Conservation (phyloP, 2,113 vertebrate genomes). For the Sinocyclocheilus grahami region DNA sequence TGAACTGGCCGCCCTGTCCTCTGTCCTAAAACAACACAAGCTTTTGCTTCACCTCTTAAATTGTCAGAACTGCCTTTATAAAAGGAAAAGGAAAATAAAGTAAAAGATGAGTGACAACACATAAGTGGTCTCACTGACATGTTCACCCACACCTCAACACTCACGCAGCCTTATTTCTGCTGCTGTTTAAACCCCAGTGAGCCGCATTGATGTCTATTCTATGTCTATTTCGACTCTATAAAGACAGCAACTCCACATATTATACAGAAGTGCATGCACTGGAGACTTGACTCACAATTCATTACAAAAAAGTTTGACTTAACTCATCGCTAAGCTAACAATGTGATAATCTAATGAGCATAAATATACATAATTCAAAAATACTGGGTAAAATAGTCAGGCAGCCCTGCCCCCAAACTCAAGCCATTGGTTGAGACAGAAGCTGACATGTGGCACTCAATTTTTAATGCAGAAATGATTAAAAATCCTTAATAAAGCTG, state of each 20-base stretch:
- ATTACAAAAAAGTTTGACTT: neutral
- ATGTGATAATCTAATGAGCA: neutral
- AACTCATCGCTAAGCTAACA: neutral
- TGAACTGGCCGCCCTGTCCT: constrained; percentile 38
- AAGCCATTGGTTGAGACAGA: too few relatives aligned
- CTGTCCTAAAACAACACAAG: constrained; percentile 28
- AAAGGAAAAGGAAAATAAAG: neutral
- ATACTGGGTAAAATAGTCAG: neutral
- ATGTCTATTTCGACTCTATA: neutral
- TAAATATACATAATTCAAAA: neutral
- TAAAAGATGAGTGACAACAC: neutral
- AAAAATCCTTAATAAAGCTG: too few relatives aligned
- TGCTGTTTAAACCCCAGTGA: neutral
- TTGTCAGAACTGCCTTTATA: neutral
- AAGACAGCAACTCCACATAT: neutral
- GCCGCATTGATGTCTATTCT: neutral
- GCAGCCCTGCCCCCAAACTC: too few relatives aligned
- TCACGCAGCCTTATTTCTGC: neutral
- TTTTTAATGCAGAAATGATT: too few relatives aligned
- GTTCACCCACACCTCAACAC: neutral
- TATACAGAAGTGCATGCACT: neutral
- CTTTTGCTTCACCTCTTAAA: neutral
- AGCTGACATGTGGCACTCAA: too few relatives aligned
- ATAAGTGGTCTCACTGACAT: neutral
- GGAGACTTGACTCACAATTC: neutral